Base-by-base conservation (phyloP, 2,113 vertebrate species). In the Isurus oxyrinchus region DNA sequence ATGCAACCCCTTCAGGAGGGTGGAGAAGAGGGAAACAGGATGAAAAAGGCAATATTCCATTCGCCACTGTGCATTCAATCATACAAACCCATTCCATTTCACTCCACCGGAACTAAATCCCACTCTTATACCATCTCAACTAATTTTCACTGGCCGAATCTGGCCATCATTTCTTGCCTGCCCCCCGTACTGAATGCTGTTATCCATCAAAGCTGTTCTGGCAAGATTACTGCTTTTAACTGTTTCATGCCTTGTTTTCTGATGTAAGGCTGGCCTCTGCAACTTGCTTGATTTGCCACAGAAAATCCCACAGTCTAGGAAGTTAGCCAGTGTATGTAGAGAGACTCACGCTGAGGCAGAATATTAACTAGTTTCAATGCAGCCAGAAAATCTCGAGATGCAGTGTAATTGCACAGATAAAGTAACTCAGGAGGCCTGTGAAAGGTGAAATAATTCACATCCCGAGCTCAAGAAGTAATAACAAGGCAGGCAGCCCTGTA, bases 381-480 rank as follows among this genome's bases (percentile, higher is more conserved):
- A 61, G 90, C 14, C 27, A 35, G 31, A 13, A 16, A 35, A 91
- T 91, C 57, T 93, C 14, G 7, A n/a, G 57, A 7, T n/a, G 59
- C 57, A 7, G 90, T 5, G 57, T 93, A 93, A 93, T 93, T n/a
- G 90, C 57, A 63, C 57, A 63, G 90, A 93, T 91, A 61, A 91
- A 19, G 31, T 91, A 61, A 61, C 88, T n/a, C 57, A 19, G 90
- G 90, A 93, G 57, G 55, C 31, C 90, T 93, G 57, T n/a, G 90
- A 93, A 63, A 93, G 90, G 94, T 72, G 94, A 95, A n/a, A 49
- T 69, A 69, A 95, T 69, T 95, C 94, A 95, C 44, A 69, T 4
- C 25, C 44, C 23, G 66, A 31, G 40, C 94, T 53, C 0, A 23
- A 72, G 23, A 27, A 72, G 94, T 72, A 72, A 72, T 95, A 69